A percentile compares a stretch with the other conserved stretches of the same genome.
phyloP scores from a whole-genome alignment of 2,888 invertebrate genomes.

The Dendrolimus pini region DNA sequence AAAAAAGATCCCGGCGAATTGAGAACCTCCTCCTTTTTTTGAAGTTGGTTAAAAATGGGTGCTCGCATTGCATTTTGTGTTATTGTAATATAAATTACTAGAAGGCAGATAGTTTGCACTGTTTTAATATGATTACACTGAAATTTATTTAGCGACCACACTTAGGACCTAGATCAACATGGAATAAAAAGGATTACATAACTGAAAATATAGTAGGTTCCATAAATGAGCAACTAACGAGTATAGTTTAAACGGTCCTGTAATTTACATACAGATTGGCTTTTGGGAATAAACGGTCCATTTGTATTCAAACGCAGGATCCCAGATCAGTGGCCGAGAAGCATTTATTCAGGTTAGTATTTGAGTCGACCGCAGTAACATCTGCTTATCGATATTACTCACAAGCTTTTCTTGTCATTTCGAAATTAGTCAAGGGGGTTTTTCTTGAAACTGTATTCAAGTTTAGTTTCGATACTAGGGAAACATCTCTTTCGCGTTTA shows the following conservation, averaged over 20 bases:
- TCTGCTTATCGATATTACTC: slow-evolving; percentile 41
- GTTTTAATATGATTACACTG: too few species aligned
- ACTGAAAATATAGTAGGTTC: slow-evolving; percentile 58
- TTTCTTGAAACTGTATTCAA: neutral
- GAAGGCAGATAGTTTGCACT: too few species aligned
- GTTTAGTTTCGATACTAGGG: neutral
- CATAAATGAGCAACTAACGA: slow-evolving; percentile 76
- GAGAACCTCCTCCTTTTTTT: too few species aligned
- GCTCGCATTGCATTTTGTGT: too few species aligned
- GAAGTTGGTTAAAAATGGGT: too few species aligned
- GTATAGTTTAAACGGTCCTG: slow-evolving; percentile 71
- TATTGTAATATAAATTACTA: too few species aligned
- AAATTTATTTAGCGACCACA: too few species aligned
- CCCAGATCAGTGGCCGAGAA: slow-evolving; percentile 60
- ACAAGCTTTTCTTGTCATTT: slow-evolving; percentile 5
- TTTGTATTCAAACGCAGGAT: slow-evolving; percentile 72
- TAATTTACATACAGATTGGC: slow-evolving; percentile 76
- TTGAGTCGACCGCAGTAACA: slow-evolving; percentile 50
- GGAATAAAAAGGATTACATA: slow-evolving; percentile 25
- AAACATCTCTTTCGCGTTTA: too few species aligned
- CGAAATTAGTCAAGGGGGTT: neutral
- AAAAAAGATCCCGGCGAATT: too few species aligned
- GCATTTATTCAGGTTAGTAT: slow-evolving; percentile 69
- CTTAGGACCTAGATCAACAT: neutral
- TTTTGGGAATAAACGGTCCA: slow-evolving; percentile 73